Percentiles rank a stretch among this genome's conserved stretches.
phyloP scores from a whole-genome alignment of 2,113 vertebrate genomes.

The Argyrosomus japonicus region DNA sequence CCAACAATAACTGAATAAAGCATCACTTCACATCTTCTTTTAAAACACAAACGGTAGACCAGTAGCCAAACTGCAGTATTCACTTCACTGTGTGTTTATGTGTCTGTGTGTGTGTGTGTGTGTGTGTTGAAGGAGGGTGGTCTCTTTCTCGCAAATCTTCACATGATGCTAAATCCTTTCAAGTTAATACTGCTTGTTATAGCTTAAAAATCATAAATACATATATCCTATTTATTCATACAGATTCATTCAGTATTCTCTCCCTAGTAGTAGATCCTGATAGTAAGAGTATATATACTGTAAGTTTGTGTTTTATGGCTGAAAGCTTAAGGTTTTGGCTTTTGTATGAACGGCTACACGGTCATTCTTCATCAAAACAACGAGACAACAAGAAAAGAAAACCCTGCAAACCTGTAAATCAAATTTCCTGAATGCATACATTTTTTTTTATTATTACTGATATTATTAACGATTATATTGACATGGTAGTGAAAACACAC shows the following conservation, averaged over 20 bases:
- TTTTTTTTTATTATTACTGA: constrained; percentile 46
- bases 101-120: constrained; percentile 16
- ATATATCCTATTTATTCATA: constrained; percentile 21
- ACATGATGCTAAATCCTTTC: constrained; percentile 20
- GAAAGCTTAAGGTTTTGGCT: constrained; percentile 73
- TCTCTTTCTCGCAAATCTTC: constrained; percentile 19
- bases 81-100: constrained; percentile 14
- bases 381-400: constrained; percentile 50
- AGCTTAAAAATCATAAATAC: constrained; percentile 24
- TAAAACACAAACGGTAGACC: constrained; percentile 31
- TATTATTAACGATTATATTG: constrained; percentile 67
- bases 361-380: constrained; percentile 61
- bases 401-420: constrained; percentile 66
- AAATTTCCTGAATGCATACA: constrained; percentile 75
- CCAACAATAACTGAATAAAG: constrained; percentile 47
- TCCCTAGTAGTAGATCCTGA: constrained; percentile 53
- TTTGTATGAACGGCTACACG: constrained; percentile 52
- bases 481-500: constrained; percentile 74
- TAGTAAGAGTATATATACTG: constrained; percentile 62
- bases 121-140: constrained; percentile 8
- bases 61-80: constrained; percentile 41
- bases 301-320: constrained; percentile 75
- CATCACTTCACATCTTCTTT: constrained; percentile 28
- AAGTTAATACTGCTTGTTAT: constrained; percentile 20
- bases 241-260: constrained; percentile 34